Conservation (phyloP, 2,888 invertebrate species). For the Drosophila histrio region DNA sequence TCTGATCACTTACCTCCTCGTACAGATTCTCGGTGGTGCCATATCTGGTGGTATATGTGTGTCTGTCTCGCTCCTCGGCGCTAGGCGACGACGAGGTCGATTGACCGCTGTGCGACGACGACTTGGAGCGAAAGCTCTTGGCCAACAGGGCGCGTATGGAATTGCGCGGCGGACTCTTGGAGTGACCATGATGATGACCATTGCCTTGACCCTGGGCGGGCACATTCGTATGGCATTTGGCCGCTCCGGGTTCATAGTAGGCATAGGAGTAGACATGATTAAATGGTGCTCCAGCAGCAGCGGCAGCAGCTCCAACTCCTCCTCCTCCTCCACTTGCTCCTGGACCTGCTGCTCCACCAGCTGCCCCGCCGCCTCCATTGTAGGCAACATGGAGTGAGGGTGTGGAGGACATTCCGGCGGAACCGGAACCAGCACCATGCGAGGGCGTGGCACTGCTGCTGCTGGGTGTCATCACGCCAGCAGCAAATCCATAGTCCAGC, state of each 20-base stretch:
- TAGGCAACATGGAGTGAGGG: constrained; percentile 67
- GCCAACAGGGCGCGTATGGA: constrained; percentile 83
- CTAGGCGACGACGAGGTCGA: constrained; percentile 80
- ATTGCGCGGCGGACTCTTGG: constrained; percentile 83
- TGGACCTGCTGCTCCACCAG: constrained; percentile 10
- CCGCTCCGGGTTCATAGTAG: constrained; percentile 90
- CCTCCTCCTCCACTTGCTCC: not conserved
- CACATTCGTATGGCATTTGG: constrained; percentile 87
- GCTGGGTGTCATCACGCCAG: constrained; percentile 81
- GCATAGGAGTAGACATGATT: constrained; percentile 91
- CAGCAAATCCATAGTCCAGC: constrained; percentile 82
- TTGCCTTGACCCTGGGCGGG: constrained; percentile 81
- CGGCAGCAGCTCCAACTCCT: constrained; percentile 16
- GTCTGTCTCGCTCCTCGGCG: constrained; percentile 83
- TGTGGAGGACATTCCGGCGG: constrained; percentile 57
- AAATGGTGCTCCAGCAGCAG: constrained; percentile 59
- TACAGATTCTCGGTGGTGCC: constrained; percentile 90
- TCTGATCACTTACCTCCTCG: constrained; percentile 84
- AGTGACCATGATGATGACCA: constrained; percentile 64
- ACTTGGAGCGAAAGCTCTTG: constrained; percentile 83
- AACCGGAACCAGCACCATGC: constrained; percentile 53
- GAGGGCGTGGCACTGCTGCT: constrained; percentile 75
- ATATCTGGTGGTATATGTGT: constrained; percentile 91
- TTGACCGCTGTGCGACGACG: constrained; percentile 75
- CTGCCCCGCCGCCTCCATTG: constrained; percentile 52